phyloP scores from a whole-genome alignment of 2,888 invertebrate genomes.

The Drosophila mimica region DNA sequence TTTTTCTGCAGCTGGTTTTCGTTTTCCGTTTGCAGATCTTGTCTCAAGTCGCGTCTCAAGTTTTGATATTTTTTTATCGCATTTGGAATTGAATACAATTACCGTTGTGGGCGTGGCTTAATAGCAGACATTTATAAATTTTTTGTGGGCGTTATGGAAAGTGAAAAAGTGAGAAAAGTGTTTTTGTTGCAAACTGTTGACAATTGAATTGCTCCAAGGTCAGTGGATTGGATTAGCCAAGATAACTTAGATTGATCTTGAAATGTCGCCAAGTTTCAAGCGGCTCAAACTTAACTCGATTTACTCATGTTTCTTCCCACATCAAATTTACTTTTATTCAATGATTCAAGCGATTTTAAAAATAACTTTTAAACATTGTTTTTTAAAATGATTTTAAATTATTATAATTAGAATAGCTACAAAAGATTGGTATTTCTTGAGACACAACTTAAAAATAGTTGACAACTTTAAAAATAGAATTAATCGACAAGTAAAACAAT shows the following conservation, averaged over 20 bases:
- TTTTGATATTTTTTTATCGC: constrained; percentile 30
- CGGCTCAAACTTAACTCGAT: background rate
- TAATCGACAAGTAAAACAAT: background rate
- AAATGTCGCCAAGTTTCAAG: constrained; percentile 6
- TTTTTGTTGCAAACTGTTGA: background rate
- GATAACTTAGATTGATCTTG: constrained; percentile 22
- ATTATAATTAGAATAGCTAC: background rate
- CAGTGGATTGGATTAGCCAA: constrained; percentile 24
- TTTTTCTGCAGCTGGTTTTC: constrained; percentile 52
- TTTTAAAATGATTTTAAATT: background rate
- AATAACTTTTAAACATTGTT: background rate
- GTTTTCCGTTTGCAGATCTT: constrained; percentile 63
- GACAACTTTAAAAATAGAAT: background rate
- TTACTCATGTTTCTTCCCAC: constrained; percentile 11
- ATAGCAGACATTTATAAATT: constrained; percentile 6
- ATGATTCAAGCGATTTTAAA: background rate
- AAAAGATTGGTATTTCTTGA: background rate
- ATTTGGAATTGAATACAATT: constrained; percentile 69
- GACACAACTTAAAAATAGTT: background rate
- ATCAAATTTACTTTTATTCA: background rate
- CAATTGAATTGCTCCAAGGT: constrained; percentile 33
- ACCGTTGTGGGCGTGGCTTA: constrained; percentile 41
- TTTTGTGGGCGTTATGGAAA: constrained; percentile 42
- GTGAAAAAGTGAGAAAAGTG: constrained; percentile 39
- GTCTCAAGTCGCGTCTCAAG: constrained; percentile 52